Percentiles rank a stretch among this genome's conserved stretches.
phyloP scores from a whole-genome alignment of 1,140 invertebrate genomes.

The Lordiphosa collinella region DNA sequence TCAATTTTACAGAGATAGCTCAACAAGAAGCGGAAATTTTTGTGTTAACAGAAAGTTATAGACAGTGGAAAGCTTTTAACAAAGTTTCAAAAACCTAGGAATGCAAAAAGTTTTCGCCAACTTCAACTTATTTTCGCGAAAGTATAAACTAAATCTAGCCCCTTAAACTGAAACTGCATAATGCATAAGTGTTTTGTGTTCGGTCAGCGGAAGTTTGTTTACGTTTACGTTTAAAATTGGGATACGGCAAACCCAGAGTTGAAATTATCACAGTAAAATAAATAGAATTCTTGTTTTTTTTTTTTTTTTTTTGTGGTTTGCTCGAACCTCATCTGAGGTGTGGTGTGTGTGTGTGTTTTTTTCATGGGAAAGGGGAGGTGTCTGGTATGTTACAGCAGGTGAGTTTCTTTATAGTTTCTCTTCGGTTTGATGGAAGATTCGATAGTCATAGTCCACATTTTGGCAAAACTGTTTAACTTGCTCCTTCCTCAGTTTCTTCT shows the following conservation, averaged over 20 bases:
- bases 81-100: too few species aligned
- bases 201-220: slow-evolving; percentile 29
- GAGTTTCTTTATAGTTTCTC: neutral
- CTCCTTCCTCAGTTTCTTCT: slow-evolving; percentile 33
- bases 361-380: neutral
- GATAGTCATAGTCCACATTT: slow-evolving; percentile 79
- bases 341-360: slow-evolving; percentile 8
- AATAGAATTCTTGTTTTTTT: slow-evolving; percentile 50
- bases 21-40: too few species aligned
- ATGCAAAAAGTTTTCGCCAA: too few species aligned
- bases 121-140: too few species aligned
- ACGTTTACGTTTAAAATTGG: slow-evolving; percentile 16
- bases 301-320: slow-evolving; percentile 24
- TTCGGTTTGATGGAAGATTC: slow-evolving; percentile 72
- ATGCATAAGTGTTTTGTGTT: slow-evolving; percentile 3
- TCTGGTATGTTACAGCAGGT: slow-evolving; percentile 1
- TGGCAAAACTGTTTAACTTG: slow-evolving; percentile 75
- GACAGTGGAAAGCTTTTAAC: too few species aligned
- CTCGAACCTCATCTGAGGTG: slow-evolving; percentile 46
- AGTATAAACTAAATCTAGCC: too few species aligned
- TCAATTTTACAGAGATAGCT: too few species aligned
- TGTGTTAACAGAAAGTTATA: too few species aligned
- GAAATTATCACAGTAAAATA: slow-evolving; percentile 76
- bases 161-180: slow-evolving; percentile 51
- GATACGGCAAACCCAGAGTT: slow-evolving; percentile 28